phyloP scores from a whole-genome alignment of 1,140 invertebrate genomes.

The Daktulosphaira vitifoliae region DNA sequence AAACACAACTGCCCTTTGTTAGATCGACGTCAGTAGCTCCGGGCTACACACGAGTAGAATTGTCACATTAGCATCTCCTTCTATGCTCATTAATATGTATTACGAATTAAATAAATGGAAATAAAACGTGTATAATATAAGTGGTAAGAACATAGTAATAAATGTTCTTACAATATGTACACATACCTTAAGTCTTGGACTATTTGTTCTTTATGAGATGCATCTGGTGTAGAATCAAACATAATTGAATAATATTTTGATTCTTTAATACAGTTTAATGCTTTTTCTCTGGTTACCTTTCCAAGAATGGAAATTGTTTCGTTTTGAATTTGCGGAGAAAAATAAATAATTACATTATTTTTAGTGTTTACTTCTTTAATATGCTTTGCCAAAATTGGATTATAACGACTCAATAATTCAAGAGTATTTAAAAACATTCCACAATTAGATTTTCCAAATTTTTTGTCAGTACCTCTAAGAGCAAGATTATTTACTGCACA shows the following conservation, averaged over 20 bases:
- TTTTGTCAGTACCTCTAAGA: not conserved
- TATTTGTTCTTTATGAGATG: slow-evolving; percentile 34
- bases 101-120: no score
- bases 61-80: no score
- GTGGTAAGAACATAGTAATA: no score
- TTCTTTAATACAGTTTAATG: slow-evolving; percentile 21
- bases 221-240: slow-evolving; percentile 34
- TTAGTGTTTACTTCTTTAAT: not conserved
- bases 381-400: not conserved
- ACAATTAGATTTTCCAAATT: not conserved
- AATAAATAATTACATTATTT: not conserved
- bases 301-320: not conserved
- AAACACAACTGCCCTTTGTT: no score
- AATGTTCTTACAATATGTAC: no score
- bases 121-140: no score
- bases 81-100: no score
- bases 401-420: slow-evolving; percentile 5
- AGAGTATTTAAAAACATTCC: slow-evolving; percentile 2
- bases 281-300: not conserved
- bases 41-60: no score
- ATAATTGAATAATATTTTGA: slow-evolving; percentile 37
- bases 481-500: not conserved
- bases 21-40: no score
- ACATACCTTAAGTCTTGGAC: not conserved
- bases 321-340: not conserved